Evolutionary conservation across 2,888 invertebrate genomes (phyloP).

Genomic region (Oeneis ivallda): DNA sequence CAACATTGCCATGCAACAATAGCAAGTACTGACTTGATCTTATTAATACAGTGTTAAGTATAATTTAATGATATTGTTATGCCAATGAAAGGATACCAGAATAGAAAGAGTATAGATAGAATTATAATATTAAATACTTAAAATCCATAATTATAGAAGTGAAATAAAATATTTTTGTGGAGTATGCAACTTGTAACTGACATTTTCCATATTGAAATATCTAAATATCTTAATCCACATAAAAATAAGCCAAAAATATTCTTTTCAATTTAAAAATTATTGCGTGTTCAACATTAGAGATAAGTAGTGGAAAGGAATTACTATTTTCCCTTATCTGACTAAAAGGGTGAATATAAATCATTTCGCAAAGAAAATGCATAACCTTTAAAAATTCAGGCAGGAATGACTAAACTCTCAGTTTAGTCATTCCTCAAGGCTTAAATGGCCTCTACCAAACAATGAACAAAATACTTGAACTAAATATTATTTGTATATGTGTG

Average conservation of each 20-base stretch:
- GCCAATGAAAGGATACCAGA: conserved; percentile 47
- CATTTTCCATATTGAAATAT: conserved; percentile 45
- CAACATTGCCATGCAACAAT: conserved; percentile 43
- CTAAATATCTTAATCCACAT: conserved; percentile 53
- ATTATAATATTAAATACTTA: conserved; percentile 31
- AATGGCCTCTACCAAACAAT: conserved; percentile 52
- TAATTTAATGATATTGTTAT: conserved; percentile 48
- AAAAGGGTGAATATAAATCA: too few relatives aligned
- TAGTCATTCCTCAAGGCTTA: background rate
- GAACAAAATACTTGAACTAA: conserved; percentile 59
- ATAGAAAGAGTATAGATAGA: conserved; percentile 39
- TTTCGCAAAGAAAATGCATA: too few relatives aligned
- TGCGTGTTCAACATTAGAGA: conserved; percentile 75
- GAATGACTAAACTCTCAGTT: too few relatives aligned
- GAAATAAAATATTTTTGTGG: conserved; percentile 45
- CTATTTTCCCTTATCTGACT: too few relatives aligned
- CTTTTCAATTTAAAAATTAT: conserved; percentile 56
- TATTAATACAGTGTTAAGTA: conserved; percentile 30
- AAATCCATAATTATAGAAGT: conserved; percentile 27
- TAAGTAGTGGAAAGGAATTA: conserved; percentile 61
- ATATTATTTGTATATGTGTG: conserved; percentile 51
- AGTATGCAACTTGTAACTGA: conserved; percentile 35
- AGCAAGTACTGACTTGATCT: conserved; percentile 29
- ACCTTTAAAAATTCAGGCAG: too few relatives aligned
- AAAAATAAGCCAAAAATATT: conserved; percentile 73